Conservation (phyloP, 2,888 invertebrate species). For the Rosalia funebris region DNA sequence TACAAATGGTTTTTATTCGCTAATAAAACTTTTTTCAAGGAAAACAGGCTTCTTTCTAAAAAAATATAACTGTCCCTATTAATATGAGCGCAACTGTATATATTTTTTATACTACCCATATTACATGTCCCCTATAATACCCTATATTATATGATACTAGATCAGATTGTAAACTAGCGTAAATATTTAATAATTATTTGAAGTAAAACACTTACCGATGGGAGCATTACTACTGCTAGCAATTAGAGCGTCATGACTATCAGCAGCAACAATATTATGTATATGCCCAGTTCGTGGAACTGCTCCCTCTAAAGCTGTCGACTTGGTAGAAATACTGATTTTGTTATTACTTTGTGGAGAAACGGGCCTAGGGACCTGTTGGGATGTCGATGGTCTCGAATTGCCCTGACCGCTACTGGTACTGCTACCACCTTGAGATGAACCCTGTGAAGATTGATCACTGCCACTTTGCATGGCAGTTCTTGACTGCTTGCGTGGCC, state of each 20-base stretch:
- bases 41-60: no score
- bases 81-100: no score
- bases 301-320: constrained; percentile 41
- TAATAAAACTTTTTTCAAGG: no score
- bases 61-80: no score
- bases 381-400: constrained; percentile 41
- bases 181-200: no score
- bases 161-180: no score
- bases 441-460: constrained; percentile 57
- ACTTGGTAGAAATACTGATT: constrained; percentile 41
- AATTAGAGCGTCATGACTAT: constrained; percentile 48
- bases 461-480: constrained; percentile 40
- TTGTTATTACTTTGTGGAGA: constrained; percentile 37
- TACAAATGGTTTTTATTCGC: no score
- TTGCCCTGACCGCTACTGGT: constrained; percentile 34
- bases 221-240: constrained; percentile 47
- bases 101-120: no score
- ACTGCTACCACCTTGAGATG: constrained; percentile 39
- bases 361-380: constrained; percentile 34
- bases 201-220: constrained; percentile 49
- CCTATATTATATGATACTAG: no score
- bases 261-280: constrained; percentile 43
- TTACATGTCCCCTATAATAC: no score
- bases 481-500: constrained; percentile 59
- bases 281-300: constrained; percentile 43